Conservation (phyloP, 1,140 invertebrate species). For the Notospermus geniculatus region DNA sequence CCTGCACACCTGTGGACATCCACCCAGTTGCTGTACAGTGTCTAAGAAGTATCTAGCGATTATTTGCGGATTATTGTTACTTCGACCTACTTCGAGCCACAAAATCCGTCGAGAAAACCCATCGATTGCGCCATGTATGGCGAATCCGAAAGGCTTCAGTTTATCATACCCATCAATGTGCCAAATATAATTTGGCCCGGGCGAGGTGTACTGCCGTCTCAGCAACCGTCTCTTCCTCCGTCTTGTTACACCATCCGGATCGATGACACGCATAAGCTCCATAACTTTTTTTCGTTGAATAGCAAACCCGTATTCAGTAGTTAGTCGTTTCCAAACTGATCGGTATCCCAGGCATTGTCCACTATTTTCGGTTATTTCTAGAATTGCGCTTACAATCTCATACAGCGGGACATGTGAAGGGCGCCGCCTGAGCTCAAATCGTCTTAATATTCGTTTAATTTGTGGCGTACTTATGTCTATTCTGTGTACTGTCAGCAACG, state of each 20-base stretch:
- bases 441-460: no score
- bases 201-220: conserved; percentile 22
- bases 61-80: conserved; percentile 34
- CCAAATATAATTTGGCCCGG: conserved; percentile 35
- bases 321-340: background rate
- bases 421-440: no score
- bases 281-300: background rate
- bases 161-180: conserved; percentile 39
- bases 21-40: conserved; percentile 13
- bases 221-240: conserved; percentile 4
- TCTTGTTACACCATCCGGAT: background rate
- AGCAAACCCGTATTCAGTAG: background rate
- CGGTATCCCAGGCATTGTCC: background rate
- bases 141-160: no score
- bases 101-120: conserved; percentile 32
- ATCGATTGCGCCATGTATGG: conserved; percentile 36
- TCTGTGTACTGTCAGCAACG: no score
- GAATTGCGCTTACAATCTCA: no score
- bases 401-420: no score
- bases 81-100: conserved; percentile 29
- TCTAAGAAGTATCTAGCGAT: conserved; percentile 26
- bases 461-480: no score
- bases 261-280: background rate
- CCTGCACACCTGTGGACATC: conserved; percentile 26
- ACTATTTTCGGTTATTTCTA: background rate